Evolutionary conservation across 2,888 invertebrate genomes (phyloP), one percentile per base, ranked within the genome.

Genomic region (Apodemia mormo): DNA sequence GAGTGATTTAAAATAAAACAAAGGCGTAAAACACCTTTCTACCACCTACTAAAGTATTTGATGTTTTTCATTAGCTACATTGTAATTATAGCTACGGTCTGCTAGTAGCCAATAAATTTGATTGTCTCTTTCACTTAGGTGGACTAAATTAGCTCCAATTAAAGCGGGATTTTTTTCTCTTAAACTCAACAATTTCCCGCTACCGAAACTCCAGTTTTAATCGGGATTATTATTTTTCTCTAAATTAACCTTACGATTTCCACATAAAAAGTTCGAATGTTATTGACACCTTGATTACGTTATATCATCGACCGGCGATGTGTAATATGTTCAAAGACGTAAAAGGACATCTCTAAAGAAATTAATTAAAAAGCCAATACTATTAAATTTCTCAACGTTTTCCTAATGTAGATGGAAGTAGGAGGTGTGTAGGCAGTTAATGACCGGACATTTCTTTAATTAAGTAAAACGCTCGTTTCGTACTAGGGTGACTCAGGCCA

Each of bases 311-410:
- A 61, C 14, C 33, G 49, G 33, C 33, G 33, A 40, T 40, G 40
- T 56, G 56, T 29, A 22, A 61, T 61, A 12, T 12, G 33, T 33
- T 33, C 33, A 9, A 65, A 58, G 30, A 52, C 65, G 22, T 45
- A 70, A 45, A 70, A 67, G 64, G 70, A 61, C 45, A 58, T 58
- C 29, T 30, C 30, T 58, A 58, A 22, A 58, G 56, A 58, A 58
- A 61, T 61, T 61, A 61, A 61, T 61, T 33, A 30, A 61, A 61
- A 30, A 30, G 10, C 33, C 30, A 61, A 61, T 61, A 7, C 33
- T 30, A 29, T 61, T 14, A 56, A 56, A 33, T 61, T 61, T 61
- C 61, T 61, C 14, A 61, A 61, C 33, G 33, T 33, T 61, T 61
- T 33, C 30, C 61, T 61, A 30, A 61, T 61, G 14, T 29, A 61